A percentile compares a stretch with the other conserved stretches of the same genome.
Conservation (phyloP, 2,113 vertebrate genomes). For the Alouatta palliata region DNA sequence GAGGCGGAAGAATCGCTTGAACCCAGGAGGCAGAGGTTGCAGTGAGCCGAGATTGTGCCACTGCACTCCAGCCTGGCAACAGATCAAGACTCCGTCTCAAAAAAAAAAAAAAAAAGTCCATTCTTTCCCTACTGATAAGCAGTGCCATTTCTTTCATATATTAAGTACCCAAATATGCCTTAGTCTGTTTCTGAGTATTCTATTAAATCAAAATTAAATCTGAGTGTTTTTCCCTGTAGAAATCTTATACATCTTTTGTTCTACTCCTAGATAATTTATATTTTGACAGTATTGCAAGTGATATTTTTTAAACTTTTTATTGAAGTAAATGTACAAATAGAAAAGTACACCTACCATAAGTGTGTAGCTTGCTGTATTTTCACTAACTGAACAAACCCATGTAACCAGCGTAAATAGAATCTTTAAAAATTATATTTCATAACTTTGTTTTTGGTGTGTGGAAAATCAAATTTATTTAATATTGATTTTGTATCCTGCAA, state of each 20-base stretch:
- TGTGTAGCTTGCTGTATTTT: not conserved
- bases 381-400: slow-evolving; percentile 12
- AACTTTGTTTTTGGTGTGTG: slow-evolving; percentile 13
- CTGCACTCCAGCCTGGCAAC: too few species aligned
- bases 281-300: not conserved
- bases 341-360: not conserved
- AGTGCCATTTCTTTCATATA: slow-evolving; percentile 19
- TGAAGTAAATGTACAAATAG: slow-evolving; percentile 23
- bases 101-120: not conserved
- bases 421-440: slow-evolving; percentile 26
- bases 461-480: not conserved
- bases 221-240: not conserved
- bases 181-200: not conserved
- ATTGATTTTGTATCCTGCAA: not conserved
- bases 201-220: slow-evolving; percentile 1
- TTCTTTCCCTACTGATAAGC: not conserved
- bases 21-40: too few species aligned
- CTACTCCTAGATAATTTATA: slow-evolving; percentile 23
- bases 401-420: not conserved
- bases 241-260: slow-evolving; percentile 36
- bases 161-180: not conserved
- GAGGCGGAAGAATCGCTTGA: too few species aligned
- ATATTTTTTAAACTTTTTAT: slow-evolving; percentile 15
- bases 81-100: too few species aligned
- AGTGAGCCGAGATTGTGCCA: too few species aligned